Evolutionary conservation across 2,888 invertebrate species (phyloP), one percentile per base, ranked within the genome.

Genomic region (Synergus itoensis): DNA sequence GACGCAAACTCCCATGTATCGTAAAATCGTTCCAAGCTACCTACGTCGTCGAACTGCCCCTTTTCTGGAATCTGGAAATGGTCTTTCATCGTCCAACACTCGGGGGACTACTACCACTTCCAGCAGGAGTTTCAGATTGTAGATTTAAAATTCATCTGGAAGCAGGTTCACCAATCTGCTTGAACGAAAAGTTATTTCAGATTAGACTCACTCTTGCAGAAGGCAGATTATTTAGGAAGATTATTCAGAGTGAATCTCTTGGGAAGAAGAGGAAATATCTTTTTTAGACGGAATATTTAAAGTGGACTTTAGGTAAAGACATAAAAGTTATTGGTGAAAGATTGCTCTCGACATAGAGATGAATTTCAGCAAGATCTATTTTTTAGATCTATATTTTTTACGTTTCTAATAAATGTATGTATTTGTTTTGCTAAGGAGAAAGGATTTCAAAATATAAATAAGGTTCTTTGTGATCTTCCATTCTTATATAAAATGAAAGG

Each of bases 61-160:
- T 43, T 67, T 43, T 67, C 18, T 41, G 12, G 18, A 18, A 75
- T 57, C 36, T 57, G n/a, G 41, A 45, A 69, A 65, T 53, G 65
- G 53, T 57, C 75, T 77, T 80, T 65, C 43, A 65, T 53, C 41
- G 64, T 77, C 28, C 65, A 63, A 41, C 53, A 41, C 57, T 78
- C 69, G 28, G 14, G 67, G 77, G 36, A 67, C 53, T 18, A 63
- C 45, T 73, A 48, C 21, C 21, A 60, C 60, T 60, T 60, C 28
- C 60, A 12, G 12, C 12, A 18, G 5, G 14, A 60, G 60, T 53
- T 62, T n/a, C 40, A 21, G 43, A 21, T 67, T 67, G 67, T 45
- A 41, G 14, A 67, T 67, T 67, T 21, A 43, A 67, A 67, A 67
- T 67, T 45, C 21, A 67, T 67, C 45, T 67, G 18, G 21, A 60